These are phyloP conservation scores for Platanista minor DNA, from an alignment of 2,113 vertebrate genomes.

Conservation along the genomic window DNA sequence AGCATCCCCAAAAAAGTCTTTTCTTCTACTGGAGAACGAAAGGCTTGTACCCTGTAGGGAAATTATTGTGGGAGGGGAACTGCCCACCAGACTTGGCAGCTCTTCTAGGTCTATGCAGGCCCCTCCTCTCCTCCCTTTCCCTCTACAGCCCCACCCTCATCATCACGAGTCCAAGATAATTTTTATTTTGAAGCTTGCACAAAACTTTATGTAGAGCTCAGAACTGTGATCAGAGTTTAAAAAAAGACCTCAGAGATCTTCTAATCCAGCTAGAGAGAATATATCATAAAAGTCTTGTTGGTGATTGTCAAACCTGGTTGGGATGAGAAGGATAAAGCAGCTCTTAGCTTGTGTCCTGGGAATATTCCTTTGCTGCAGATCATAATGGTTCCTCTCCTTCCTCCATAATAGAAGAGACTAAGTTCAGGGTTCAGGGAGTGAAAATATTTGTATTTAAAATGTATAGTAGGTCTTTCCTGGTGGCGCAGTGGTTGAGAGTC, in stretches of 20 bases:
- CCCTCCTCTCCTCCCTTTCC: neutral
- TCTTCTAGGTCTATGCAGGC: neutral
- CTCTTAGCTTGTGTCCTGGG: neutral
- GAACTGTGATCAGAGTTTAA: neutral
- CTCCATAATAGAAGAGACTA: neutral
- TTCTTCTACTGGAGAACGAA: neutral
- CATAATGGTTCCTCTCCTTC: neutral
- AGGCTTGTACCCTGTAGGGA: neutral
- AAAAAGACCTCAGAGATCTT: neutral
- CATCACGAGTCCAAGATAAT: neutral
- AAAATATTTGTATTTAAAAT: conserved; percentile 28
- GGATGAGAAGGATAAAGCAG: neutral
- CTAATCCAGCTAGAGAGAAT: neutral
- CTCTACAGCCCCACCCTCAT: neutral
- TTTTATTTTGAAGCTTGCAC: conserved; percentile 36
- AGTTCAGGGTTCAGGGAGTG: neutral
- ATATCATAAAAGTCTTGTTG: neutral
- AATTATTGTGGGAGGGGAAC: neutral
- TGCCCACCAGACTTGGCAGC: neutral
- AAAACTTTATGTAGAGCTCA: conserved; percentile 29
- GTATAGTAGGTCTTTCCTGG: neutral
- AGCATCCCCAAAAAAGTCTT: neutral
- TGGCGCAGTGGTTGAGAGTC: too few species aligned
- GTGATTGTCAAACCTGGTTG: neutral
- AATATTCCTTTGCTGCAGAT: neutral